Evolutionary conservation across 2,888 invertebrate species (phyloP), one percentile per base, ranked within the genome.

Genomic region (Volucella inflata): DNA sequence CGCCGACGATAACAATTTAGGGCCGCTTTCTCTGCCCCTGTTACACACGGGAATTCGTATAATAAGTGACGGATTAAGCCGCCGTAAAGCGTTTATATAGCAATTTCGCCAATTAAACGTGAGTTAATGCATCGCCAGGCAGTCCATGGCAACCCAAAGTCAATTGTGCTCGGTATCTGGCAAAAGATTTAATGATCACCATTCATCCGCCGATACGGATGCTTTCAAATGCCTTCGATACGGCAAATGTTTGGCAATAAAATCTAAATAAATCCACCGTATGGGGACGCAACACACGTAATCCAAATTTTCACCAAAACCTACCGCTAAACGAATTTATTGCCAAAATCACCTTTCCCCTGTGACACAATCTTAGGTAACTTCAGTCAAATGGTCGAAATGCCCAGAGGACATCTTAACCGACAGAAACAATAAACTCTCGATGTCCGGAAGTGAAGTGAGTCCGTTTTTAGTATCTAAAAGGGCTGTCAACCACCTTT

Each of bases 61-160:
- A 87, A 87, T 87, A 87, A 87, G 82, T 87, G 87, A 87, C 80
- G 87, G 87, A 87, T 87, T 87, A 87, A 87, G 77, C 82, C 59
- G 65, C 87, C 77, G 77, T 87, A 87, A 87, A 87, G 64, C 87
- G 77, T 87, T 87, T 87, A 87, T 87, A 87, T 74, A 78, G 77
- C 87, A 67, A 87, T 87, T 87, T 82, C 77, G 82, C 65, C 87
- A 87, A 87, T 87, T 87, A 82, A 87, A 87, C 80, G 64, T 53
- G 59, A 82, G 72, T 78, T 78, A 87, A 70, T 87, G 82, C 62
- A 21, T 64, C 65, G 40, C 78, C 72, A 21, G 14, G 50, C 16
- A 67, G 67, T 62, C 62, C 14, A 16, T 11, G 17, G 36, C 46
- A 62, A 51, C 57, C 36, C 36, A 16, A 53, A 81, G 75, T 71